Evolutionary conservation across 2,797 vertebrate genomes (phyloP), one percentile per base, ranked within the genome.

Genomic region (Allobates femoralis): DNA sequence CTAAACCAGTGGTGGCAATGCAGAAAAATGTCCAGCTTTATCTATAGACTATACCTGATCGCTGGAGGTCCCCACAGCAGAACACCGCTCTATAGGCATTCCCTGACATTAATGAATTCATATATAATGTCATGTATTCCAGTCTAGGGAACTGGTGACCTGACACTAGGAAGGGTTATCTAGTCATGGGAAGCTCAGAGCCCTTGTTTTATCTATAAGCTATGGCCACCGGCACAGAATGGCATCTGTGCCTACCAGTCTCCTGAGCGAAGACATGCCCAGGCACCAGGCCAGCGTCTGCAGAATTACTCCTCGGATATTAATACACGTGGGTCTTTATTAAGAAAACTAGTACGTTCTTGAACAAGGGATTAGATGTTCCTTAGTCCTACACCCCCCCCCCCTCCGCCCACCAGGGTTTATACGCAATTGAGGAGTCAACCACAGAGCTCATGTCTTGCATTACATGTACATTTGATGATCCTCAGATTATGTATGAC

Each of bases 201-300:
- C 26, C 16, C 60, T 60, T 79, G 76, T 79, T 32, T 55, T 55
- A 79, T 75, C 41, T 55, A 26, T 23, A 71, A 76, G 73, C 30
- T 37, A 5, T 78, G 30, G 28, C 28, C 51, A 37, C 77, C 28
- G 78, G 78, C 78, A 64, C 78, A 62, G 58, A 21, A 34, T 66
- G 58, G 78, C 58, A 66, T 64, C 55, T 12, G 56, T 79, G 77
- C 55, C 55, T 46, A 62, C 30, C 21, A 34, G 55, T 56, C 78
- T 66, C 37, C 78, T 80, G 58, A 64, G 77, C 58, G 28, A 21
- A 80, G 60, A 64, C 50, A 58, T 73, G 51, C 51, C 64, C 62
- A 53, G 79, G 79, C 79, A 55, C 64, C 53, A 28, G 19, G 64
- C 76, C 53, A 50, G 56, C 19, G 19, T 34, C 58, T 41, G 51